Percentiles rank a stretch among this genome's conserved stretches.
Conservation (phyloP, 1,140 invertebrate genomes). For the Heliconius congener region DNA sequence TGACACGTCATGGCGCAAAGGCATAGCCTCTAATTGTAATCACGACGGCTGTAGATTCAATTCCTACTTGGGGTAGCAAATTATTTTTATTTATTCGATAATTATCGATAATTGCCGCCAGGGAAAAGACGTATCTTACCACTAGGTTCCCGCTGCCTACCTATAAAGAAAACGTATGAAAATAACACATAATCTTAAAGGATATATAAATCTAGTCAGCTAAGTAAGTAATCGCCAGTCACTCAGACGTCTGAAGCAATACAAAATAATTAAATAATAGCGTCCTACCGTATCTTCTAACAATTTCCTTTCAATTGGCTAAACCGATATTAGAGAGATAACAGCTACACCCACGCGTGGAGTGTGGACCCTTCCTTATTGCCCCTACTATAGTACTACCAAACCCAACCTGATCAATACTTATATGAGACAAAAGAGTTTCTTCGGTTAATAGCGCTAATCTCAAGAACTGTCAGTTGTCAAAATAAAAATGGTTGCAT, state of each 20-base stretch:
- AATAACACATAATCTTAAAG: background rate
- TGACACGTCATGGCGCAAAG: background rate
- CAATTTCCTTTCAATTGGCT: conserved; percentile 27
- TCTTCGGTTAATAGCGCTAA: too few relatives aligned
- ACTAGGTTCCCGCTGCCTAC: too few relatives aligned
- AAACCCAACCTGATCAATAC: too few relatives aligned
- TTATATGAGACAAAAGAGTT: too few relatives aligned
- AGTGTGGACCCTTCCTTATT: conserved; percentile 25
- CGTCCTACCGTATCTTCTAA: background rate
- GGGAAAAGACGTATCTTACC: too few relatives aligned
- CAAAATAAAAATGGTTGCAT: too few relatives aligned
- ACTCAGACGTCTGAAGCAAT: background rate
- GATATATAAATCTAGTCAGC: background rate
- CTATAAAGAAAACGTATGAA: too few relatives aligned
- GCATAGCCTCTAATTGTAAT: background rate
- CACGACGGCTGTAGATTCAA: background rate
- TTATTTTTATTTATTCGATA: too few relatives aligned
- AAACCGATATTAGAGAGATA: conserved; percentile 18
- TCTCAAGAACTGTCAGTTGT: too few relatives aligned
- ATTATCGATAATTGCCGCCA: too few relatives aligned
- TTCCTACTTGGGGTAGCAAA: too few relatives aligned
- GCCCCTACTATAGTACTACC: conserved; percentile 7
- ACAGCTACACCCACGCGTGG: conserved; percentile 24
- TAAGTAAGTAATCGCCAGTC: background rate
- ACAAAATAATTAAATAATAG: conserved; percentile 8